Evolutionary conservation across 2,113 vertebrate species (phyloP).

Genomic region (Glareola pratincola): DNA sequence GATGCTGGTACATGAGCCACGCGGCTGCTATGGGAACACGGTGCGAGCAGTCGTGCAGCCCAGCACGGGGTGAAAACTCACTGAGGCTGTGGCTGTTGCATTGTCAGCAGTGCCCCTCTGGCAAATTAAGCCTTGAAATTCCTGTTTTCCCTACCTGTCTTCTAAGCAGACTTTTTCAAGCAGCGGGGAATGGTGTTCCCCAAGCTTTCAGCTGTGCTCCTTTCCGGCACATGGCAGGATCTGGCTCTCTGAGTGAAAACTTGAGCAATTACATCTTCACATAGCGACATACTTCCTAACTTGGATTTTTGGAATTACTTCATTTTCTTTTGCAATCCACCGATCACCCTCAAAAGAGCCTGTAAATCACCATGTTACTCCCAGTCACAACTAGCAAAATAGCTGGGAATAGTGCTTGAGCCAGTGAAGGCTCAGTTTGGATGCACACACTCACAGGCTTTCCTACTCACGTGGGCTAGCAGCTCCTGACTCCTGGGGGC

Average conservation of each 20-base stretch:
- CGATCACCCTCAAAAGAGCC: not conserved
- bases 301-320: not conserved
- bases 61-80: not conserved
- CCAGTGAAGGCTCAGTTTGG: not conserved
- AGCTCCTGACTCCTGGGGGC: not conserved
- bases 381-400: not conserved
- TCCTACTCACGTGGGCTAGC: not conserved
- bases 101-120: not conserved
- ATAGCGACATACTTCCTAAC: conserved; percentile 21
- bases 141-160: not conserved
- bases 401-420: not conserved
- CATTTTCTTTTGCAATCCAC: not conserved
- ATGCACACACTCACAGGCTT: not conserved
- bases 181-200: not conserved
- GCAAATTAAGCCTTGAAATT: not conserved
- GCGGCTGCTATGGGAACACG: not conserved
- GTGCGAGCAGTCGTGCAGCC: not conserved
- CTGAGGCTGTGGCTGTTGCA: not conserved
- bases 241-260: not conserved
- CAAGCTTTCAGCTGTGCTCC: not conserved
- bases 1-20: not conserved
- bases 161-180: not conserved
- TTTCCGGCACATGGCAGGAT: not conserved
- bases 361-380: not conserved
- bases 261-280: conserved; percentile 12